phyloP scores from a whole-genome alignment of 2,797 vertebrate species.

The Molossus alvarezi region DNA sequence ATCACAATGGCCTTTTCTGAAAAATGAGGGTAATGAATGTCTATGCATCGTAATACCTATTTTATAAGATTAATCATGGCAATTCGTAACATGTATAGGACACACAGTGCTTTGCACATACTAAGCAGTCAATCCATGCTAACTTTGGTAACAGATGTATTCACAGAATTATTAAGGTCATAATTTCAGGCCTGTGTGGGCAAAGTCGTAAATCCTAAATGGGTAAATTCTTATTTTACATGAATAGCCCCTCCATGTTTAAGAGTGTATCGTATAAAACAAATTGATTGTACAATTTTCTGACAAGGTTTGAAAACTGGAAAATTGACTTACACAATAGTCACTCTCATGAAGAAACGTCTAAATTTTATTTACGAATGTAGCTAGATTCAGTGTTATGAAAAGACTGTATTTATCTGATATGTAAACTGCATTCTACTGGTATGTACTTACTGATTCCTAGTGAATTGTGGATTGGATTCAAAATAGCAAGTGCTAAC shows the following conservation, averaged over 20 bases:
- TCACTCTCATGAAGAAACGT: slow-evolving; percentile 48
- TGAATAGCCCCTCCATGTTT: not conserved
- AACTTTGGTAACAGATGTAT: not conserved
- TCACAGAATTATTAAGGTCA: not conserved
- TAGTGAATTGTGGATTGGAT: slow-evolving; percentile 68
- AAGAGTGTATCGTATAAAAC: not conserved
- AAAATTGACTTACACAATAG: slow-evolving; percentile 67
- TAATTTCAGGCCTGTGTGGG: not conserved
- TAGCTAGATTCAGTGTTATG: slow-evolving; percentile 53
- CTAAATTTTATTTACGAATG: slow-evolving; percentile 72
- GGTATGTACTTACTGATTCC: slow-evolving; percentile 68
- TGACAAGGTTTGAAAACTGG: slow-evolving; percentile 60
- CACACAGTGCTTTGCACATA: not conserved
- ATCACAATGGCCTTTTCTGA: not conserved
- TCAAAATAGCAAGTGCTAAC: slow-evolving; percentile 69
- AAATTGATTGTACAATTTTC: slow-evolving; percentile 45
- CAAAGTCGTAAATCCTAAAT: not conserved
- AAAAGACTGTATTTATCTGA: slow-evolving; percentile 68
- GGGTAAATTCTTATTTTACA: slow-evolving; percentile 14
- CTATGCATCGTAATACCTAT: not conserved
- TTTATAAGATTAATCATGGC: slow-evolving; percentile 2
- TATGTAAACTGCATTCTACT: slow-evolving; percentile 11
- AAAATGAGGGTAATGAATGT: not conserved
- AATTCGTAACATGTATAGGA: not conserved
- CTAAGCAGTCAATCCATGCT: not conserved